Conservation (phyloP, 2,113 vertebrate species). For the Mionectes macconnelli region DNA sequence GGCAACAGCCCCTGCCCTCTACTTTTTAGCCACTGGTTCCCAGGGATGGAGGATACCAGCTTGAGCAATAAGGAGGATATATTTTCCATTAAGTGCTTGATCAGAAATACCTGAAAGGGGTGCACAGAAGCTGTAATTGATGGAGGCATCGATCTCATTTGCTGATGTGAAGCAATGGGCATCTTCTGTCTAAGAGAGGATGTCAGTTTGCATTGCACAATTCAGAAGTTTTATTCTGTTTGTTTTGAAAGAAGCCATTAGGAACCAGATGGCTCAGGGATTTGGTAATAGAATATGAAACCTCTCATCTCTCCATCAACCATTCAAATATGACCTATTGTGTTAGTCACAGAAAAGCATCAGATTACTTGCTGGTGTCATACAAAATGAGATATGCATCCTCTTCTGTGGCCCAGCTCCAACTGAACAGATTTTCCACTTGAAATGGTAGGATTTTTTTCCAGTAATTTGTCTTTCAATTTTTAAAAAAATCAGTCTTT, state of each 20-base stretch:
- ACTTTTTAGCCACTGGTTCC: neutral
- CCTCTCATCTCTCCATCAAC: slow-evolving; percentile 31
- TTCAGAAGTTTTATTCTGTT: slow-evolving; percentile 21
- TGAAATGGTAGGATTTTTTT: neutral
- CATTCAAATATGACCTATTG: slow-evolving; percentile 21
- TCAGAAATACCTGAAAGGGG: neutral
- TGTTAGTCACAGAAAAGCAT: slow-evolving; percentile 55
- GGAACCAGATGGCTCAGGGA: slow-evolving; percentile 49
- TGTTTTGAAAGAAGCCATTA: slow-evolving; percentile 66
- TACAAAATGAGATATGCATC: neutral
- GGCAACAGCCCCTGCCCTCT: neutral
- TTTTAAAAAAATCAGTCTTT: neutral
- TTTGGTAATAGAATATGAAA: slow-evolving; percentile 46
- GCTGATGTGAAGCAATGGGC: slow-evolving; percentile 21
- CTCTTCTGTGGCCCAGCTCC: neutral
- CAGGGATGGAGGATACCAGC: neutral
- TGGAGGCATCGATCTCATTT: neutral
- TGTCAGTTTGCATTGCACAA: slow-evolving; percentile 46
- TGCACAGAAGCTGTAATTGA: neutral
- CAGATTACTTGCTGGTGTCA: slow-evolving; percentile 7
- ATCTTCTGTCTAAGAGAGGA: slow-evolving; percentile 12
- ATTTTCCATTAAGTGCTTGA: neutral
- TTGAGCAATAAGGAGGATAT: neutral
- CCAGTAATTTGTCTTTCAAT: neutral
- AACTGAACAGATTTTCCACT: slow-evolving; percentile 6